Evolutionary conservation across 2,888 invertebrate genomes (phyloP), one percentile per base, ranked within the genome.

Genomic region (Cenopis cana): DNA sequence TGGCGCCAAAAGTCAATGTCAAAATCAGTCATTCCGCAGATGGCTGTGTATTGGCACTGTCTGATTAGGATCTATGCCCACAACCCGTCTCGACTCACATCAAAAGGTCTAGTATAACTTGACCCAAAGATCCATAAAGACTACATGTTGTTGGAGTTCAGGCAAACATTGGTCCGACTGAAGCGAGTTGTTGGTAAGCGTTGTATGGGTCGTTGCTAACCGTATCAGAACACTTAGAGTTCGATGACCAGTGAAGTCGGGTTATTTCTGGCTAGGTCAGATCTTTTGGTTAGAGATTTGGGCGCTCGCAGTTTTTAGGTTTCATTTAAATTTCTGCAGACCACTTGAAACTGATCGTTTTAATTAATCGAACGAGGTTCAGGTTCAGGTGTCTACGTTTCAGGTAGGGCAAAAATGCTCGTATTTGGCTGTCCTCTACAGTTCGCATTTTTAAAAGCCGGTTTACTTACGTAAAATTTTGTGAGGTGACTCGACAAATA

Each of bases 201-300:
- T n/a, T 36, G 36, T 36, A 52, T n/a, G 50, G 62, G 52, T 62
- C 62, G 50, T 20, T 36, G 74, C 76, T 46, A 10, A 33, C 33
- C 9, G 33, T 5, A 3, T 33, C 33, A 33, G 33, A 74, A 77
- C 62, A 76, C 76, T 74, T 66, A 71, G 79, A 74, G 85, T 84
- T 84, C 85, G 85, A 85, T 77, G 85, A 76, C 83, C 85, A 79
- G 38, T 68, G 70, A 50, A 67, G 73, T 73, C 72, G 29, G 57
- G n/a, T 52, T 66, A 68, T 73, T 62, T 66, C 20, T 70, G 57
- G 38, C 64, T 64, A 64, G 64, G 64, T 64, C 52, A 54, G 52
- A 52, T 17, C 17, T 17, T 50, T 36, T 11, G 49, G n/a, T 41
- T 33, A 18, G 50, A 20, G 11, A 38, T 14, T 54, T 17, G 17